Evolutionary conservation across 1,140 invertebrate genomes (phyloP).

Genomic region (Drosophila asahinai): DNA sequence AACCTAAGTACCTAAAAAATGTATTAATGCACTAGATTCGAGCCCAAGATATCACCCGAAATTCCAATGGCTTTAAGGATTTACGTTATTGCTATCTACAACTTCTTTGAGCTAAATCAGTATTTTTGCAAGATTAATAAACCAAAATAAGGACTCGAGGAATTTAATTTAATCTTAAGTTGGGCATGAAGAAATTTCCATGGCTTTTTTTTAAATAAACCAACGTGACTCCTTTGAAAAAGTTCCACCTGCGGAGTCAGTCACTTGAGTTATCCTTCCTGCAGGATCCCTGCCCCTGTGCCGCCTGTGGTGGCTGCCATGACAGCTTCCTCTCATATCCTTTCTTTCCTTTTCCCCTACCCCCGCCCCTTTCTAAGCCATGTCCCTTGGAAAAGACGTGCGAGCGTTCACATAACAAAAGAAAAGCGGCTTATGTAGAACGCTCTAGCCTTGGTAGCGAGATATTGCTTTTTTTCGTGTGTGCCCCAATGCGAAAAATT

Average conservation of each 20-base stretch:
- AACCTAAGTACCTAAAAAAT: too few relatives aligned
- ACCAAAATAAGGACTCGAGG: constrained; percentile 34
- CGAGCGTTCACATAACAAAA: constrained; percentile 64
- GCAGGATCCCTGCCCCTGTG: neutral
- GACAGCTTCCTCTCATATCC: constrained; percentile 46
- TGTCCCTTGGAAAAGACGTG: constrained; percentile 53
- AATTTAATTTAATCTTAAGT: constrained; percentile 61
- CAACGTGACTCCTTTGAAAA: constrained; percentile 69
- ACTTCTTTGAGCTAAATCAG: constrained; percentile 12
- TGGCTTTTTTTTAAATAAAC: constrained; percentile 60
- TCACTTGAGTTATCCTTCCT: constrained; percentile 34
- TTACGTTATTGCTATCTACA: neutral
- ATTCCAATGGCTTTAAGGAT: neutral
- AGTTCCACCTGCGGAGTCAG: constrained; percentile 43
- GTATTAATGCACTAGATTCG: too few relatives aligned
- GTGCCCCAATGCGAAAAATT: constrained; percentile 39
- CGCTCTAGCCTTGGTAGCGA: constrained; percentile 38
- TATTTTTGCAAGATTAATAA: constrained; percentile 57
- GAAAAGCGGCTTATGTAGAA: constrained; percentile 72
- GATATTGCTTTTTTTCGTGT: constrained; percentile 56
- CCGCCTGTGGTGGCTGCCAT: constrained; percentile 57
- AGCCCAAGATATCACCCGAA: too few relatives aligned
- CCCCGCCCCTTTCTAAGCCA: constrained; percentile 4
- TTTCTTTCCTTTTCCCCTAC: neutral
- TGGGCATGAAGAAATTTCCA: constrained; percentile 47